Base-by-base conservation (phyloP, 2,113 vertebrate genomes). In the Chinchilla lanigera region DNA sequence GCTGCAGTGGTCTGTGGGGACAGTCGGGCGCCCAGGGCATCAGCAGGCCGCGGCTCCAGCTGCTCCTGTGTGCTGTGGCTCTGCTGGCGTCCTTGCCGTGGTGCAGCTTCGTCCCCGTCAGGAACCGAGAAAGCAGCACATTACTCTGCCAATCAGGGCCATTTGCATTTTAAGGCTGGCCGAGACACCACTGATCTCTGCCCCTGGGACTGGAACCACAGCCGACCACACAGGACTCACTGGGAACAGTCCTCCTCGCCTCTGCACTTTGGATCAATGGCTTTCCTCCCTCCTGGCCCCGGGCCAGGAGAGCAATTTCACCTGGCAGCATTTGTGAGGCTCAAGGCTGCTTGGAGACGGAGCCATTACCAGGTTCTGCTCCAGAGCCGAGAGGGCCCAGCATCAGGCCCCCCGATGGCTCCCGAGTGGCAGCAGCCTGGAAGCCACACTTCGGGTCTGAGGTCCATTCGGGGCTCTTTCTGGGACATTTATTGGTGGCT, bases 351-450 rank as follows among this genome's bases (percentile, higher is more conserved):
- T 28, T 22, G 14, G 41, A 12, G 35, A 38, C 0, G 12, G 5
- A 2, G 24, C 38, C 4, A 0, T 44, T 13, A 54, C 13, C 26
- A 4, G 1, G 1, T 7, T 20, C 61, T 52, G 10, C n/a, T 47
- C 12, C 8, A 22, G 1, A 2, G 50, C 35, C 0, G 8, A 83
- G 78, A 2, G 3, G 38, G 35, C 50, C 14, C 52, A 35, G 61
- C 9, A 7, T 41, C 7, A 35, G 35, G 7, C 73, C 4, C 0
- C 11, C 30, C 28, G 77, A 71, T n/a, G 6, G n/a, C 9, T 22
- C 52, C 50, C 1, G 30, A 13, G 12, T 0, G 30, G 7, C 38
- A 4, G 84, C 7, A 35, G 33, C 12, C 26, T 2, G 54, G 80
- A 47, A 71, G 10, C 17, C 63, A 17, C 33, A 30, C 20, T 58